Evolutionary conservation across 1,140 invertebrate species (phyloP).

Genomic region (Streblospio benedicti): DNA sequence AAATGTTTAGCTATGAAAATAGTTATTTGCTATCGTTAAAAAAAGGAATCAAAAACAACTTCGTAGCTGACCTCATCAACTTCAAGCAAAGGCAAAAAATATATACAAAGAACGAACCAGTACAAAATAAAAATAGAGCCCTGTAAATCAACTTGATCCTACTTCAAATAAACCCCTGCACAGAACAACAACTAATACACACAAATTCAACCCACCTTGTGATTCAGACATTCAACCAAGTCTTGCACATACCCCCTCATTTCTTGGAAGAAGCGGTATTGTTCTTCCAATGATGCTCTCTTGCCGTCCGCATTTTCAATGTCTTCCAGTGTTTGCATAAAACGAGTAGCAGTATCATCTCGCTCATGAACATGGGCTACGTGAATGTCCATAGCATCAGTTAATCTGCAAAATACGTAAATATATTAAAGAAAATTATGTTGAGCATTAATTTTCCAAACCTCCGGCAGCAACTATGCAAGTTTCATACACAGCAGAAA

Average conservation of each 20-base stretch:
- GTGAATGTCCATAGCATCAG: constrained; percentile 54
- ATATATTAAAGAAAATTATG: no score
- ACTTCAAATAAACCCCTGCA: no score
- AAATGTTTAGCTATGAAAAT: not conserved
- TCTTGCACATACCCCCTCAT: constrained; percentile 89
- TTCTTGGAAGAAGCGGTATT: constrained; percentile 89
- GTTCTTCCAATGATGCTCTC: constrained; percentile 61
- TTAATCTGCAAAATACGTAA: constrained; percentile 51
- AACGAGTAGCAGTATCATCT: constrained; percentile 31
- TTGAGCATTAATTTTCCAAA: no score
- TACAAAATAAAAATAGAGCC: not conserved
- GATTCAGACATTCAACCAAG: constrained; percentile 89
- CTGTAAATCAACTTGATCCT: constrained; percentile 2
- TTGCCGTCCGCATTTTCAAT: constrained; percentile 55
- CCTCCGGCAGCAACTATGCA: no score
- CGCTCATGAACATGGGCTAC: constrained; percentile 50
- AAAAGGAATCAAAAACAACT: no score
- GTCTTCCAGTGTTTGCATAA: constrained; percentile 56
- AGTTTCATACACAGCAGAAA: no score
- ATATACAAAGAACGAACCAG: no score
- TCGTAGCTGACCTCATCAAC: no score
- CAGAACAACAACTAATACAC: not conserved
- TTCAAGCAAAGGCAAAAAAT: no score
- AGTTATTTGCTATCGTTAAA: no score
- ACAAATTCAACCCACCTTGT: constrained; percentile 46